A percentile compares a stretch with the other conserved stretches of the same genome.
Evolutionary conservation across 2,888 invertebrate genomes (phyloP).

Genomic region (Seira ritae): DNA sequence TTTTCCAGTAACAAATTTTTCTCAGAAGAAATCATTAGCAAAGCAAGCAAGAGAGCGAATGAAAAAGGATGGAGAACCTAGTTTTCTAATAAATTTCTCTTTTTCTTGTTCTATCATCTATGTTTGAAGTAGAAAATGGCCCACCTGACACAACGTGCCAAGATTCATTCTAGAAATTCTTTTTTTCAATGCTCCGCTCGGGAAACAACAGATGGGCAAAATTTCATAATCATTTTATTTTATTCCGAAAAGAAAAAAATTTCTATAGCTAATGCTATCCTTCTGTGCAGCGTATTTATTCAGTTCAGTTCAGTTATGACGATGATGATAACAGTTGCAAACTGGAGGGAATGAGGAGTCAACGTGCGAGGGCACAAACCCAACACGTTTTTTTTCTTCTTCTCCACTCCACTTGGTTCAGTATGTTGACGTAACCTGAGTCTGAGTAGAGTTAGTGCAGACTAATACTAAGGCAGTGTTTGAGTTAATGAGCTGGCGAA

Average conservation of each 20-base stretch:
- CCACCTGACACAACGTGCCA: slow-evolving; percentile 57
- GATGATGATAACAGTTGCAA: slow-evolving; percentile 58
- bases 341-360: slow-evolving; percentile 44
- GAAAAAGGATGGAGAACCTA: neutral
- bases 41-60: neutral
- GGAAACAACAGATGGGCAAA: slow-evolving; percentile 54
- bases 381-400: slow-evolving; percentile 19
- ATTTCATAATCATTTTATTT: slow-evolving; percentile 48
- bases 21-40: neutral
- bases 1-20: slow-evolving; percentile 40
- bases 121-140: slow-evolving; percentile 2
- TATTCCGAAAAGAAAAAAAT: neutral
- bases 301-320: neutral
- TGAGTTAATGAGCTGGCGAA: slow-evolving; percentile 58
- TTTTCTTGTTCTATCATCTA: no score
- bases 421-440: slow-evolving; percentile 2
- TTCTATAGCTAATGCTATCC: neutral
- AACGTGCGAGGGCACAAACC: slow-evolving; percentile 51
- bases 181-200: slow-evolving; percentile 13
- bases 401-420: neutral
- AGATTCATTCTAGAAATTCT: slow-evolving; percentile 41
- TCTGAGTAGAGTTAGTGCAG: no score
- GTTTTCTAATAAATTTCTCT: slow-evolving; percentile 9
- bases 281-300: no score
- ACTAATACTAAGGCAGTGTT: neutral